A percentile compares a stretch with the other conserved stretches of the same genome.
These are phyloP conservation scores for Phaethornis superciliosus DNA, from an alignment of 2,113 vertebrate species.

Conservation along the genomic window DNA sequence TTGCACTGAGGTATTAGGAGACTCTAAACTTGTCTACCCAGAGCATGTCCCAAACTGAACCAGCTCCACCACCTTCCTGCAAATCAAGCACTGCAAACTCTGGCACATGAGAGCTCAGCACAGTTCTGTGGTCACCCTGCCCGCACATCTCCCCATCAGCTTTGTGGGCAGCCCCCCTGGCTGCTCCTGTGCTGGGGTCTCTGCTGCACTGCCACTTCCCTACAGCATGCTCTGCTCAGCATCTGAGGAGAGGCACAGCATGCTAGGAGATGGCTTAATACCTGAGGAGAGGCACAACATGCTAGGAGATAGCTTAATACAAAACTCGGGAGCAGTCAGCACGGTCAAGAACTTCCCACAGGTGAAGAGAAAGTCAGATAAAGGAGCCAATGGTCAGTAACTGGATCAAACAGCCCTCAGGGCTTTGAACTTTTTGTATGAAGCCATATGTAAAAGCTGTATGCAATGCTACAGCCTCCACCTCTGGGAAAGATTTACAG, in stretches of 20 bases:
- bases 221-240: neutral
- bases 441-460: neutral
- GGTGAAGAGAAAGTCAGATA: neutral
- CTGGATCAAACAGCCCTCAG: neutral
- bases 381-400: neutral
- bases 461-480: neutral
- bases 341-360: neutral
- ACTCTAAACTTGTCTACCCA: neutral
- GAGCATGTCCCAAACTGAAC: neutral
- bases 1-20: neutral
- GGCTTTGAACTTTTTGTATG: neutral
- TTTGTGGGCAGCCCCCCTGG: neutral
- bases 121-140: neutral
- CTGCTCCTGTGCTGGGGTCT: neutral
- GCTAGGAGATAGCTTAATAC: neutral
- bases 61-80: neutral
- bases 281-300: neutral
- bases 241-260: neutral
- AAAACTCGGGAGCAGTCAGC: neutral
- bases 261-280: neutral
- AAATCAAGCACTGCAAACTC: neutral
- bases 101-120: fast-evolving
- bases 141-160: fast-evolving
- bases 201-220: neutral
- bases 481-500: neutral